These are phyloP conservation scores for Nesospiza acunhae DNA, from an alignment of 2,113 vertebrate genomes.

Conservation along the genomic window DNA sequence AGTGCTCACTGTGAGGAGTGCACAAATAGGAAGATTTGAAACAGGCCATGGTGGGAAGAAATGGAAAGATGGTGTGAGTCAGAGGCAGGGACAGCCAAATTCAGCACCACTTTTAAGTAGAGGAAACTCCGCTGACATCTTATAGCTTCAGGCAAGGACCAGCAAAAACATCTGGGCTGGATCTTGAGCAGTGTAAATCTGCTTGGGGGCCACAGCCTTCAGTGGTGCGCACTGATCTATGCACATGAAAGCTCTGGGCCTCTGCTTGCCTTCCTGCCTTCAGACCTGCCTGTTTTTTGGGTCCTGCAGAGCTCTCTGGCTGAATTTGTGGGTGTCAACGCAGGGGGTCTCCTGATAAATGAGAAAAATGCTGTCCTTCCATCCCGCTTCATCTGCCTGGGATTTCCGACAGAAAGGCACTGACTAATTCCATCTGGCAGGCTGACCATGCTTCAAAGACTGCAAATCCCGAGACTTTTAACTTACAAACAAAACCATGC, in stretches of 20 bases:
- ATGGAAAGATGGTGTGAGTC: background rate
- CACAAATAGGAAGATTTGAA: background rate
- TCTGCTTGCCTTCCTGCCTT: background rate
- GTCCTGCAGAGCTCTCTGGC: background rate
- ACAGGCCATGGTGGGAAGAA: background rate
- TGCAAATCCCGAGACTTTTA: conserved; percentile 64
- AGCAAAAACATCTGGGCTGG: conserved; percentile 47
- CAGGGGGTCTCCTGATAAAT: conserved; percentile 28
- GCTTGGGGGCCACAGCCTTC: background rate
- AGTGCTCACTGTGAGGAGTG: background rate
- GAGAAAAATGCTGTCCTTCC: conserved; percentile 42
- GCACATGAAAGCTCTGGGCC: background rate
- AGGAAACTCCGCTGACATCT: conserved; percentile 33
- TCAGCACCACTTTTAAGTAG: conserved; percentile 24
- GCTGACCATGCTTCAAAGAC: conserved; percentile 64
- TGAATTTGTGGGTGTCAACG: background rate
- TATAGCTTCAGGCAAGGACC: conserved; percentile 37
- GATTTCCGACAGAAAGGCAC: conserved; percentile 62
- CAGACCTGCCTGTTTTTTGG: background rate
- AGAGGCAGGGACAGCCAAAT: background rate
- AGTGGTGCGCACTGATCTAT: background rate
- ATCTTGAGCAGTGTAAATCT: conserved; percentile 18
- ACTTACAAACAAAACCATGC: conserved; percentile 64
- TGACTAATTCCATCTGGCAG: conserved; percentile 71
- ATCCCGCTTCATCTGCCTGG: conserved; percentile 57